Conservation (phyloP, 2,113 vertebrate species). For the Ophthalmolycus amberensis region DNA sequence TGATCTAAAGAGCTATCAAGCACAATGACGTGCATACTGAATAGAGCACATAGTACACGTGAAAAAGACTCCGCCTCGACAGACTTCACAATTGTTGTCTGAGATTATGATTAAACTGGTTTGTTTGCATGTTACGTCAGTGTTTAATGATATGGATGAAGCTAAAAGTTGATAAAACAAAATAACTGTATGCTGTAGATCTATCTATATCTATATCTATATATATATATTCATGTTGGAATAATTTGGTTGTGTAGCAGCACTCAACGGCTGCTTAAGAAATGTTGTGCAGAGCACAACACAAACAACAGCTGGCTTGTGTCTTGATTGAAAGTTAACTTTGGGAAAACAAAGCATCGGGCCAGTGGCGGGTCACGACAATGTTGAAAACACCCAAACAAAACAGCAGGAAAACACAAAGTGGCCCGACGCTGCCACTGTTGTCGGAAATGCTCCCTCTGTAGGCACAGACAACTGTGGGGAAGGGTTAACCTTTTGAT, state of each 20-base stretch:
- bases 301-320: conserved; percentile 72
- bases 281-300: conserved; percentile 54
- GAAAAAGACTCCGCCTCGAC: conserved; percentile 2
- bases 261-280: conserved; percentile 42
- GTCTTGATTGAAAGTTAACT: conserved; percentile 76
- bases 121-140: background rate
- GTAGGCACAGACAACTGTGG: conserved; percentile 68
- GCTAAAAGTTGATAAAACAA: conserved; percentile 9
- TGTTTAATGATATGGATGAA: conserved; percentile 25
- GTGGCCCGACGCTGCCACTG: conserved; percentile 43
- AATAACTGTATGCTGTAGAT: conserved; percentile 13
- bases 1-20: conserved; percentile 47
- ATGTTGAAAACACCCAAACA: conserved; percentile 73
- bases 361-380: conserved; percentile 55
- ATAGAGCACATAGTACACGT: conserved; percentile 1
- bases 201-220: background rate
- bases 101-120: conserved; percentile 5
- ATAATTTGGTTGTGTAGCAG: conserved; percentile 19
- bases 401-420: conserved; percentile 68
- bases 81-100: conserved; percentile 1
- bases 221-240: conserved; percentile 20
- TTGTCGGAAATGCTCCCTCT: conserved; percentile 65
- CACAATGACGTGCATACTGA: conserved; percentile 41
- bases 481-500: conserved; percentile 81
- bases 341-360: conserved; percentile 63